Evolutionary conservation across 2,797 vertebrate species (phyloP).

Genomic region (Sebastiscus tertius): DNA sequence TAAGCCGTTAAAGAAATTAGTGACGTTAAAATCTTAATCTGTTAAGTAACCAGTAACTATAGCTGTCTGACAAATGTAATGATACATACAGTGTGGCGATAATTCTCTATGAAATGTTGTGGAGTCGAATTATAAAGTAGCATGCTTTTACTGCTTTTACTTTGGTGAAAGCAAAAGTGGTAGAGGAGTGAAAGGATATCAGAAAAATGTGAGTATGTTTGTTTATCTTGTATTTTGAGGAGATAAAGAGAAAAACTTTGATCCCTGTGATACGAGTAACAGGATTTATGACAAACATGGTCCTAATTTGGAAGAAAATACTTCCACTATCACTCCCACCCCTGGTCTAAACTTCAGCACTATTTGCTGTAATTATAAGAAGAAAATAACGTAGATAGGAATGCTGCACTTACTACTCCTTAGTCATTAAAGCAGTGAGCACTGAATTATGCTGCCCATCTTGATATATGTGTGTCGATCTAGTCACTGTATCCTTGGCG

Average conservation of each 20-base stretch:
- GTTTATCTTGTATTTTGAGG: constrained; percentile 3
- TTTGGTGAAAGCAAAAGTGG: not conserved
- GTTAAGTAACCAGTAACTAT: not conserved
- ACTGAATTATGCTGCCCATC: constrained; percentile 2
- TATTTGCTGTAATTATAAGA: not conserved
- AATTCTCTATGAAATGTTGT: not conserved
- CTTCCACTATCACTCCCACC: not conserved
- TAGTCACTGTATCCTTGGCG: constrained; percentile 40
- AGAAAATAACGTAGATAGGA: not conserved
- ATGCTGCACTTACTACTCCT: not conserved
- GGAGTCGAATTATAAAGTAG: not conserved
- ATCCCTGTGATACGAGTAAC: constrained; percentile 11
- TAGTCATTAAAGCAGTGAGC: not conserved
- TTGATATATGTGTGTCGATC: constrained; percentile 41
- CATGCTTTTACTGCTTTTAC: not conserved
- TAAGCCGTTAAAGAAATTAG: too few species aligned
- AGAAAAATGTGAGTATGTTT: not conserved
- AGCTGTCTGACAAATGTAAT: not conserved
- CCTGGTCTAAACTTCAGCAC: not conserved
- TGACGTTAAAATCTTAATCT: not conserved
- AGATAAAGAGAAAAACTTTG: constrained; percentile 9
- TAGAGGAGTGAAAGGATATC: not conserved
- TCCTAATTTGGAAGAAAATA: constrained; percentile 9
- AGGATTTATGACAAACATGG: constrained; percentile 1
- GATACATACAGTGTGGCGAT: not conserved